Evolutionary conservation across 1,140 invertebrate species (phyloP), one percentile per base, ranked within the genome.

Genomic region (Hydropsyche tenuis): DNA sequence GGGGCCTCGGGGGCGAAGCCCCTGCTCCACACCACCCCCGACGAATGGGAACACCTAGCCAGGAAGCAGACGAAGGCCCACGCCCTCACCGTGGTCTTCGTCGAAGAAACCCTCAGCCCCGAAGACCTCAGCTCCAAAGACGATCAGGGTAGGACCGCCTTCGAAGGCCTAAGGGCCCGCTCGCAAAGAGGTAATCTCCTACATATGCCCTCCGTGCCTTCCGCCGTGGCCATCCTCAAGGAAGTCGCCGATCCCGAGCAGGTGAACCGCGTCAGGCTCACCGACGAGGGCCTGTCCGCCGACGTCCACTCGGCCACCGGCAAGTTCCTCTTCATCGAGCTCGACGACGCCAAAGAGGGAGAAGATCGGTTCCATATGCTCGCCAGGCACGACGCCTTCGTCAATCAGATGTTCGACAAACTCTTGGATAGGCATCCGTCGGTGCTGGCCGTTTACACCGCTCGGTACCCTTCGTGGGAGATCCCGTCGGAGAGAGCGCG

Each of bases 61-160:
- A 76, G 80, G 23, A 60, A 81, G 11, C 79, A 82, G 66, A 63
- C 83, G 0, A 60, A 75, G 20, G 74, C 79, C 7, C 79, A 82
- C 23, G 79, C 80, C 0, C 81, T 83, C 43, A 80, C 80, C 0
- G 81, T 83, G 1, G 79, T 84, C 1, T 85, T 84, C 73, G 77
- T 83, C 37, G 84, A 86, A 68, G 80, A 83, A 73, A 82, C 81
- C 0, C 69, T 86, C n/a, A 85, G 84, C 12, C 81, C 84, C 0
- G 84, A 86, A 78, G 85, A 86, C 81, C 82, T 85, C 69, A 83
- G 82, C 22, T 73, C 74, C 20, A 84, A 81, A 79, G 80, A 81
- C 60, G 73, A 63, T 0, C 79, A 82, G 5, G 83, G 83, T 9
- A 78, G 80, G n/a, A 80, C 80, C 0, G 78, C 82, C 0, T 84